These are phyloP conservation scores for Melinaea marsaeus DNA, from an alignment of 2,888 invertebrate genomes.

Conservation along the genomic window DNA sequence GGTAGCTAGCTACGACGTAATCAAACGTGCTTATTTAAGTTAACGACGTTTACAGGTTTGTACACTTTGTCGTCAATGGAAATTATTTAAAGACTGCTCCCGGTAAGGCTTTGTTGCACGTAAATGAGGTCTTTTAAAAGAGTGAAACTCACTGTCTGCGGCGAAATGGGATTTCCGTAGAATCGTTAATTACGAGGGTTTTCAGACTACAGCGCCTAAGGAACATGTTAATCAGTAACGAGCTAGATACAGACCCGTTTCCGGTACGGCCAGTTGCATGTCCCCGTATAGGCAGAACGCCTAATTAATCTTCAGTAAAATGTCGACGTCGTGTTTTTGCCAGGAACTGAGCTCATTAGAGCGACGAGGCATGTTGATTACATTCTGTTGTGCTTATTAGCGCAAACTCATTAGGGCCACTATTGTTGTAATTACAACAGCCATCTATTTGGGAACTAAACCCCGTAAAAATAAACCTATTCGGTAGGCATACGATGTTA, in stretches of 20 bases:
- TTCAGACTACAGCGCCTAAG: slow-evolving; percentile 47
- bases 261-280: slow-evolving; percentile 49
- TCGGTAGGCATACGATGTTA: slow-evolving; percentile 53
- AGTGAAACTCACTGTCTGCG: slow-evolving; percentile 23
- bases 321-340: slow-evolving; percentile 73
- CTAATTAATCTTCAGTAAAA: slow-evolving; percentile 76
- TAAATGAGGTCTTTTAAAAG: slow-evolving; percentile 35
- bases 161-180: slow-evolving; percentile 22
- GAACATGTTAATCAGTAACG: slow-evolving; percentile 51
- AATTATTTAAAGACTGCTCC: slow-evolving; percentile 48
- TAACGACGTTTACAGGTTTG: slow-evolving; percentile 70
- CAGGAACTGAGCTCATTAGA: slow-evolving; percentile 76
- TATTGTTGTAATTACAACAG: slow-evolving; percentile 78
- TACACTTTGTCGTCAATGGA: slow-evolving; percentile 68
- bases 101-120: slow-evolving; percentile 36
- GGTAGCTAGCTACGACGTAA: slow-evolving; percentile 76
- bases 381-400: slow-evolving; percentile 77
- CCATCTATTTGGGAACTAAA: slow-evolving; percentile 55
- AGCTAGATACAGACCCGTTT: slow-evolving; percentile 55
- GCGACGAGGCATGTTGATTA: slow-evolving; percentile 76
- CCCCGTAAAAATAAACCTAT: slow-evolving; percentile 50
- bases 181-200: slow-evolving; percentile 37
- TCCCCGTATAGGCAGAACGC: slow-evolving; percentile 60
- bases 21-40: slow-evolving; percentile 77
- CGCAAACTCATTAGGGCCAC: slow-evolving; percentile 77